These are phyloP conservation scores for Protomyctophum bolini DNA, from an alignment of 2,113 vertebrate species.

Conservation along the genomic window DNA sequence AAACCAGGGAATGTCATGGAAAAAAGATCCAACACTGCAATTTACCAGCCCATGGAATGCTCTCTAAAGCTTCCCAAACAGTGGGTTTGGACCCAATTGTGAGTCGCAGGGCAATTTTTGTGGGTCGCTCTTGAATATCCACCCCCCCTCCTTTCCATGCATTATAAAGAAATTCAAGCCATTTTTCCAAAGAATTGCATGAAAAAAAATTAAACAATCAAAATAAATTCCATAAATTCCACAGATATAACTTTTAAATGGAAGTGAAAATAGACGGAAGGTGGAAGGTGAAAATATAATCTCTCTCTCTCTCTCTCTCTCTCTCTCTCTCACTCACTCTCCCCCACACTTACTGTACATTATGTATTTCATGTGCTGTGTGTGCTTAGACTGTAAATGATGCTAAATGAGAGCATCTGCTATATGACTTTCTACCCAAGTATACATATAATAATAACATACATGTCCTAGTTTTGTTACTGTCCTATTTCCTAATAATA, in stretches of 20 bases:
- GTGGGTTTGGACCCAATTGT: too few species aligned
- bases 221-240: too few species aligned
- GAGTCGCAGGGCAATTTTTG: too few species aligned
- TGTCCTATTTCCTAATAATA: slow-evolving; percentile 65
- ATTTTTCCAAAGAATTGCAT: too few species aligned
- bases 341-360: neutral
- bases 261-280: too few species aligned
- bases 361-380: neutral
- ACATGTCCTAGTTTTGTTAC: slow-evolving; percentile 37
- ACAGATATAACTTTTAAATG: too few species aligned
- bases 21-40: slow-evolving; percentile 34
- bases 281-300: too few species aligned
- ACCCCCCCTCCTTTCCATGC: too few species aligned
- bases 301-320: too few species aligned
- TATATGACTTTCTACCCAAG: slow-evolving; percentile 25
- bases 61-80: slow-evolving; percentile 4
- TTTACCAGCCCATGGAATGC: slow-evolving; percentile 34
- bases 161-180: too few species aligned
- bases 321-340: neutral
- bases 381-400: slow-evolving; percentile 35
- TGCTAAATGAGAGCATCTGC: slow-evolving; percentile 42
- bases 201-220: too few species aligned
- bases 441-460: slow-evolving; percentile 47
- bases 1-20: slow-evolving; percentile 29
- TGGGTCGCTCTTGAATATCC: neutral